Percentiles rank a stretch among this genome's conserved stretches.
Conservation (phyloP, 1,140 invertebrate species). For the Nasonia vitripennis region DNA sequence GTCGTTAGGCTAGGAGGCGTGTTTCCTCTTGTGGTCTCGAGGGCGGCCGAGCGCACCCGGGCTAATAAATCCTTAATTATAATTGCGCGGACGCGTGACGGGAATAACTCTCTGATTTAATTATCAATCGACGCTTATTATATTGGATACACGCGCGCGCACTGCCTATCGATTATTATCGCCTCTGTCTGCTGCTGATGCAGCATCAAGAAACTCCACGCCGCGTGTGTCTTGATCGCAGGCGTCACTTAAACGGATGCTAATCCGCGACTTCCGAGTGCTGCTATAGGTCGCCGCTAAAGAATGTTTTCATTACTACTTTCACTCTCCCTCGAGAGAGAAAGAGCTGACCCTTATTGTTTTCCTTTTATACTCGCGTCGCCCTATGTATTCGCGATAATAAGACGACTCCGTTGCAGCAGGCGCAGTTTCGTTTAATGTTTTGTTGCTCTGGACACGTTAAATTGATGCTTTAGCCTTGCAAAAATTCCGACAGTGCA, state of each 20-base stretch:
- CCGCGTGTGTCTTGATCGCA: conserved; percentile 36
- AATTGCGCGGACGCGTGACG: conserved; percentile 74
- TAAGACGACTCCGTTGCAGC: background rate
- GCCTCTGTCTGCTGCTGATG: background rate
- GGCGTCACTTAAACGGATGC: conserved; percentile 49
- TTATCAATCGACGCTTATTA: conserved; percentile 68
- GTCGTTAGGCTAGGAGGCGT: conserved; percentile 73
- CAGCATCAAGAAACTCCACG: too few species aligned
- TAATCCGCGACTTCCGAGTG: conserved; percentile 47
- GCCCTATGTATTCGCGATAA: background rate
- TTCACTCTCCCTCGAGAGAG: background rate
- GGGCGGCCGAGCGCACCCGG: conserved; percentile 58
- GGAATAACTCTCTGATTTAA: conserved; percentile 75
- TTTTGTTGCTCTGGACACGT: background rate
- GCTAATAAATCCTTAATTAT: conserved; percentile 77
- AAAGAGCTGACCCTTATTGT: background rate
- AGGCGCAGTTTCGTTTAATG: background rate
- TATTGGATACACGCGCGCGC: conserved; percentile 4
- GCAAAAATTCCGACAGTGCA: background rate
- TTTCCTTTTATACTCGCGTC: background rate
- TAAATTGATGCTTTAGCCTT: background rate
- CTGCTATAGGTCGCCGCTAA: background rate
- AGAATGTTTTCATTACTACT: conserved; percentile 47
- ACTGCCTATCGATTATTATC: conserved; percentile 53
- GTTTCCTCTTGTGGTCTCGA: conserved; percentile 60